These are phyloP conservation scores for Erithacus rubecula DNA, from an alignment of 2,797 vertebrate species.

Conservation along the genomic window DNA sequence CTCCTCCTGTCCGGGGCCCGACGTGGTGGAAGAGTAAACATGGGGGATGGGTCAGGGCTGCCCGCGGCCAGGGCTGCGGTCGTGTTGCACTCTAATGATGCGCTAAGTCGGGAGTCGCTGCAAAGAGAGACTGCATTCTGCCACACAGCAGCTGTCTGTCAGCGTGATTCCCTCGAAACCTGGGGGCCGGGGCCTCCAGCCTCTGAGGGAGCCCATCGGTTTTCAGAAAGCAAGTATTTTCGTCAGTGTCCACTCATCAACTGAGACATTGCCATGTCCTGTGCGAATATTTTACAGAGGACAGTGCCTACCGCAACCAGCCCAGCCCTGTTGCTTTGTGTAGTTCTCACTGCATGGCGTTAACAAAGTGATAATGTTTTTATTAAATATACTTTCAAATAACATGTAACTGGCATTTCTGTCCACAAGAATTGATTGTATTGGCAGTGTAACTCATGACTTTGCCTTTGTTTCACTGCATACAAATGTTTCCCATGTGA, in stretches of 20 bases:
- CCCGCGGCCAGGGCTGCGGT: not conserved
- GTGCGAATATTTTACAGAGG: accelerated
- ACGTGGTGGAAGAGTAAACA: not conserved
- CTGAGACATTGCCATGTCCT: not conserved
- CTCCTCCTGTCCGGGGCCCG: not conserved
- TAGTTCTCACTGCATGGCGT: not conserved
- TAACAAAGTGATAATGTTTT: not conserved
- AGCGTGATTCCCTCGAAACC: not conserved
- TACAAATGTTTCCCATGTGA: not conserved
- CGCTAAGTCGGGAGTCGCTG: not conserved
- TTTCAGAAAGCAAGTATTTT: not conserved
- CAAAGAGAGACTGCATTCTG: not conserved
- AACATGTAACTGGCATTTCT: not conserved
- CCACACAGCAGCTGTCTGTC: not conserved
- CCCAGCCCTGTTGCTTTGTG: not conserved
- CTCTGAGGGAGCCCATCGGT: not conserved
- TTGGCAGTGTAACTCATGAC: not conserved
- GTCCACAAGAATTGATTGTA: not conserved
- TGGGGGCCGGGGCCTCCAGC: accelerated
- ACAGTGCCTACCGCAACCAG: not conserved
- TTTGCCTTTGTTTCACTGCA: not conserved
- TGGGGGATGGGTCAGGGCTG: not conserved
- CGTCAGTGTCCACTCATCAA: accelerated
- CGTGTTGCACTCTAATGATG: accelerated
- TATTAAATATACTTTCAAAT: not conserved